Percentiles rank a stretch among this genome's conserved stretches.
Conservation (phyloP, 1,140 invertebrate species). For the Philotrypesis tridentata region DNA sequence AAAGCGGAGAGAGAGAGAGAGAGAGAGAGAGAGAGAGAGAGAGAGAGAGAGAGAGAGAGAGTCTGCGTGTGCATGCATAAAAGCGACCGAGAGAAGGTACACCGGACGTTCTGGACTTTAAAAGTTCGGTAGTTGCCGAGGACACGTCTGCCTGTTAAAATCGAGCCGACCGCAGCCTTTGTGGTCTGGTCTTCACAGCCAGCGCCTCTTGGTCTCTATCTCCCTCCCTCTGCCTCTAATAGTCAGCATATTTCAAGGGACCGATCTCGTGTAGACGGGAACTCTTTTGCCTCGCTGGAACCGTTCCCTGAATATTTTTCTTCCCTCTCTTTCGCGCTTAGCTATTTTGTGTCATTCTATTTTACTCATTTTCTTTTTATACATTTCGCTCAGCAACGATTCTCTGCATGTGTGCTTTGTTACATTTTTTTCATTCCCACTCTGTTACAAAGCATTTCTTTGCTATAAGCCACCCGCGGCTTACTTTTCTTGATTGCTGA, state of each 20-base stretch:
- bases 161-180: constrained; percentile 70
- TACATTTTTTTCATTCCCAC: not conserved
- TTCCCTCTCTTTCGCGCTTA: not conserved
- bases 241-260: constrained; percentile 71
- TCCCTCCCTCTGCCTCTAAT: constrained; percentile 64
- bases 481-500: not conserved
- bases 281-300: not conserved
- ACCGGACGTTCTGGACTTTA: constrained; percentile 64
- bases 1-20: constrained; percentile 6
- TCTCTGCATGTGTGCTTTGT: not conserved
- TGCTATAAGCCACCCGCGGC: not conserved
- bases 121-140: constrained; percentile 72
- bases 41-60: constrained; percentile 11
- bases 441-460: not conserved
- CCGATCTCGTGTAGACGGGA: constrained; percentile 10
- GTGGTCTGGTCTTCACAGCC: constrained; percentile 63
- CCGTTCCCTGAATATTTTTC: constrained; percentile 35
- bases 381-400: not conserved
- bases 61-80: constrained; percentile 37
- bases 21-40: constrained; percentile 23
- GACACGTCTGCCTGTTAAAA: constrained; percentile 71
- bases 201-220: constrained; percentile 44
- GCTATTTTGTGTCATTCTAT: not conserved
- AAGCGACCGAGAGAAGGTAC: constrained; percentile 4
- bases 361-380: not conserved